Conservation (phyloP, 2,888 invertebrate species). For the Dermolepida albohirtum region DNA sequence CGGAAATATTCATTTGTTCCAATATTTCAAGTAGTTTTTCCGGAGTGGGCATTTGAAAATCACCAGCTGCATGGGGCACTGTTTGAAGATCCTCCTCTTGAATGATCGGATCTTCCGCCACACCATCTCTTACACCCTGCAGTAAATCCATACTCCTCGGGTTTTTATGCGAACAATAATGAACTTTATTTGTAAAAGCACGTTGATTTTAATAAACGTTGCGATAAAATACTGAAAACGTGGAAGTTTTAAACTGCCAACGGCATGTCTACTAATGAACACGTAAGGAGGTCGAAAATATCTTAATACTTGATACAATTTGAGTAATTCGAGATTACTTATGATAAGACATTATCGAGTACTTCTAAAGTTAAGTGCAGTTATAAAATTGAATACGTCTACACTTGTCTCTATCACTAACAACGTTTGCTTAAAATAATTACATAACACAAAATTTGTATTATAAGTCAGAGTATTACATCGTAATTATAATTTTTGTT, state of each 20-base stretch:
- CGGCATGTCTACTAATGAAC: slow-evolving; percentile 28
- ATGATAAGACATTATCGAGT: slow-evolving; percentile 32
- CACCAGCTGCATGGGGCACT: slow-evolving; percentile 24
- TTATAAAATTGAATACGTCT: background rate
- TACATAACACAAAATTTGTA: too few relatives aligned
- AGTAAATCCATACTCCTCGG: slow-evolving; percentile 42
- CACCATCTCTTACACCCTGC: slow-evolving; percentile 54
- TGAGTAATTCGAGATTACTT: slow-evolving; percentile 33
- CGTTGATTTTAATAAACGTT: slow-evolving; percentile 6
- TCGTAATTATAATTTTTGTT: too few relatives aligned
- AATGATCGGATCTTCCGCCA: slow-evolving; percentile 40
- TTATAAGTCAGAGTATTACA: too few relatives aligned
- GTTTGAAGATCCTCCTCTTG: slow-evolving; percentile 18
- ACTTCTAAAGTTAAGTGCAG: slow-evolving; percentile 7
- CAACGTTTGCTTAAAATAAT: too few relatives aligned
- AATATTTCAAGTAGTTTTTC: slow-evolving; percentile 51
- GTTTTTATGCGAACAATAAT: background rate
- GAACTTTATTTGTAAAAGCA: slow-evolving; percentile 1
- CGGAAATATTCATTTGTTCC: slow-evolving; percentile 65
- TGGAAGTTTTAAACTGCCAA: slow-evolving; percentile 28
- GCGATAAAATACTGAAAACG: slow-evolving; percentile 15
- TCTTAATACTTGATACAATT: slow-evolving; percentile 31
- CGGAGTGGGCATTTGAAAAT: slow-evolving; percentile 47
- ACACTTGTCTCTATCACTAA: background rate
- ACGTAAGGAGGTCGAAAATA: slow-evolving; percentile 31